These are phyloP conservation scores for Dasypus novemcinctus DNA, from an alignment of 2,113 vertebrate species.

Conservation along the genomic window DNA sequence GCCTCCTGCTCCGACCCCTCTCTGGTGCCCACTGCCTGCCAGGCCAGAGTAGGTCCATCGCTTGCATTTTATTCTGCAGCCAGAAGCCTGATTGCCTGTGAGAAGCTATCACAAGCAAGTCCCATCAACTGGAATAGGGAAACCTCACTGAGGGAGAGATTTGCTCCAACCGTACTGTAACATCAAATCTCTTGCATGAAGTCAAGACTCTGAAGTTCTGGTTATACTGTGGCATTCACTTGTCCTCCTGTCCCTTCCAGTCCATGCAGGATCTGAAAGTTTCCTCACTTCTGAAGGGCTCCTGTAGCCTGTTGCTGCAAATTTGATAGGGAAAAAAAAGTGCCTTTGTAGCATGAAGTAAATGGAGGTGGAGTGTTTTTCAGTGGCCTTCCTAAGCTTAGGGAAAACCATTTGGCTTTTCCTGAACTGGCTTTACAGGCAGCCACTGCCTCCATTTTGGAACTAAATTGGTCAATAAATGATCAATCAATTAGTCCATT, in stretches of 20 bases:
- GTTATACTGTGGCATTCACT: too few species aligned
- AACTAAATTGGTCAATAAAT: neutral
- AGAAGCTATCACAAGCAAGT: neutral
- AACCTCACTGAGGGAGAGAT: accelerated
- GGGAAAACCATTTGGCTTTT: neutral
- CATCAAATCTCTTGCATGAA: neutral
- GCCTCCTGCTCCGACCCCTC: neutral
- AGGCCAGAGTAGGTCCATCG: neutral
- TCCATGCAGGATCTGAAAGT: neutral
- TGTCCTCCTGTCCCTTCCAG: neutral
- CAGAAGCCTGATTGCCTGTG: neutral
- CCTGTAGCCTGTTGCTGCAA: neutral
- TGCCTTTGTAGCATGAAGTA: neutral
- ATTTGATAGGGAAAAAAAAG: neutral
- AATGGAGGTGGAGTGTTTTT: neutral
- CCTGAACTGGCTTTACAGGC: neutral
- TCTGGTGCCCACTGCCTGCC: too few species aligned
- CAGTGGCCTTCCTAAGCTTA: neutral
- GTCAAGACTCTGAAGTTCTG: neutral
- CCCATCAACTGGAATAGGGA: neutral
- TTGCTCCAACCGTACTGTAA: neutral
- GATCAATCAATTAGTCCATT: neutral
- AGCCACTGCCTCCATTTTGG: neutral
- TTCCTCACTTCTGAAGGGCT: neutral
- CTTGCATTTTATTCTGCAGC: neutral